Percentiles rank a stretch among this genome's conserved stretches.
Conservation (phyloP, 2,797 vertebrate species). For the Craterocephalus amniculus region DNA sequence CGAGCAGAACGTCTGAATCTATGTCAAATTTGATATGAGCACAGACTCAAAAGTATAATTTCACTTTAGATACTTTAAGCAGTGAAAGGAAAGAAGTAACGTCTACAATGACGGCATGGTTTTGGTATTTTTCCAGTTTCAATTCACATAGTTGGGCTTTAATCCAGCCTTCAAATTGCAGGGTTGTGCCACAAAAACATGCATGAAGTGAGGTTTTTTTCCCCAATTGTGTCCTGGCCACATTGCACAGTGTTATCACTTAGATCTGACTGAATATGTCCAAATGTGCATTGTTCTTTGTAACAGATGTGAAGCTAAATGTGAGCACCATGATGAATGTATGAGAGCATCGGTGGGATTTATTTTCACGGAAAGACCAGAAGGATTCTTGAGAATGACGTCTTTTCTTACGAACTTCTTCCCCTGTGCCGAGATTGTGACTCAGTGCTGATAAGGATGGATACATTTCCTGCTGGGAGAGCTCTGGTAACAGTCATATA, state of each 20-base stretch:
- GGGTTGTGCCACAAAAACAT: constrained; percentile 56
- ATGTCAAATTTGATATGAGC: constrained; percentile 20
- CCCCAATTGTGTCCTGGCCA: constrained; percentile 52
- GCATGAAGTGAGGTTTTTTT: constrained; percentile 55
- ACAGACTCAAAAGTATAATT: constrained; percentile 29
- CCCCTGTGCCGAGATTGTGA: constrained; percentile 19
- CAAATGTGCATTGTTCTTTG: constrained; percentile 43
- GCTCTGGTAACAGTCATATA: constrained; percentile 19
- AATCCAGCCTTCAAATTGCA: constrained; percentile 68
- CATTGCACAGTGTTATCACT: constrained; percentile 48
- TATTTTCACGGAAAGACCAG: constrained; percentile 1
- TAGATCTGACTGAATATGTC: constrained; percentile 50
- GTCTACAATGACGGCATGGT: constrained; percentile 29
- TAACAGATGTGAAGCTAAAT: constrained; percentile 31
- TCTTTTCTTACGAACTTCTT: constrained; percentile 25
- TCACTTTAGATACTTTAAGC: constrained; percentile 44
- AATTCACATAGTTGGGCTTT: constrained; percentile 55
- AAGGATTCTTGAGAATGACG: constrained; percentile 21
- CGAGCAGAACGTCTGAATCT: constrained; percentile 7
- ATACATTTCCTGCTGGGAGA: constrained; percentile 22
- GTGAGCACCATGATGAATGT: constrained; percentile 21
- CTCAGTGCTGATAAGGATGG: constrained; percentile 40
- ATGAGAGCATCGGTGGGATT: constrained; percentile 11
- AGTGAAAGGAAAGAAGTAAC: constrained; percentile 51
- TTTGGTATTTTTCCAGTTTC: constrained; percentile 48